A percentile compares a stretch with the other conserved stretches of the same genome.
Evolutionary conservation across 2,797 vertebrate genomes (phyloP).

Genomic region (Poeciliopsis turneri): DNA sequence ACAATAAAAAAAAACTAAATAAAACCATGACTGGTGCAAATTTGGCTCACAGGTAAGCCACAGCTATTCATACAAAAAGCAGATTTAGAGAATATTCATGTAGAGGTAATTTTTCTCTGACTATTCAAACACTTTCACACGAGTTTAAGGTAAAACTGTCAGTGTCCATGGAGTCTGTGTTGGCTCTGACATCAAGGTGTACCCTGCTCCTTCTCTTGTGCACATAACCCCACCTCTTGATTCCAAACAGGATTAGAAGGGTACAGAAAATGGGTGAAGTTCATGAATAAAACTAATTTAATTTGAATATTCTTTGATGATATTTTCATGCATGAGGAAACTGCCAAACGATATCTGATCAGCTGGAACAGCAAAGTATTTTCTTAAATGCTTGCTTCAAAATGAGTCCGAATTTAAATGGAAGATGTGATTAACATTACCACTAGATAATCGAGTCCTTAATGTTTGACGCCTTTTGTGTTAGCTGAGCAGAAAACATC

Average conservation of each 20-base stretch:
- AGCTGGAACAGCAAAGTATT: background rate
- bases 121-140: background rate
- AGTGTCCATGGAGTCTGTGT: background rate
- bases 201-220: background rate
- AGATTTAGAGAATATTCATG: background rate
- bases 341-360: background rate
- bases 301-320: background rate
- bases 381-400: background rate
- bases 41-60: too few relatives aligned
- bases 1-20: too few relatives aligned
- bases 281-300: constrained; percentile 4
- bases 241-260: background rate
- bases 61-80: too few relatives aligned
- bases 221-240: background rate
- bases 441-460: background rate
- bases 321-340: background rate
- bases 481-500: background rate
- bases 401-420: background rate
- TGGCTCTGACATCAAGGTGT: background rate
- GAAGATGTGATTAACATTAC: background rate
- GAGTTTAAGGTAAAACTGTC: background rate
- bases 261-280: background rate
- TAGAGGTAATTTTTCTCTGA: background rate
- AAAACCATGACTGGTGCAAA: too few relatives aligned
- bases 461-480: background rate